phyloP scores from a whole-genome alignment of 2,888 invertebrate genomes.

The Toxonevra muliebris region DNA sequence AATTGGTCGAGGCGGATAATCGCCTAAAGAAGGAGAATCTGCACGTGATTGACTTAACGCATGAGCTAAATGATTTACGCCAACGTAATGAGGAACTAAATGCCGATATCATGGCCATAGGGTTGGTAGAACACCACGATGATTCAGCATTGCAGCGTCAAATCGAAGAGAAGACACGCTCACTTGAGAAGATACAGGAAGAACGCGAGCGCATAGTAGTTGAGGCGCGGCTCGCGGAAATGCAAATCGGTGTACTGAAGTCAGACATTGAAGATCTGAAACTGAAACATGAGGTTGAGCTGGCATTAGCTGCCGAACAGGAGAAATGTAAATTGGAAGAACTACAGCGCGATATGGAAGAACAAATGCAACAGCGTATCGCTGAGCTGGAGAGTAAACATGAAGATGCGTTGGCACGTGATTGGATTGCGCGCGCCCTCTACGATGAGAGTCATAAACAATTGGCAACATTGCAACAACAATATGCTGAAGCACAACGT shows the following conservation, averaged over 20 bases:
- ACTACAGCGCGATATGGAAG: slow-evolving; percentile 45
- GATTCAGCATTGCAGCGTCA: slow-evolving; percentile 46
- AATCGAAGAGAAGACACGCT: slow-evolving; percentile 50
- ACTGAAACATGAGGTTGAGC: slow-evolving; percentile 49
- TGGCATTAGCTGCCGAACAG: slow-evolving; percentile 49
- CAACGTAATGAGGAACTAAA: slow-evolving; percentile 54
- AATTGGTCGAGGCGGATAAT: slow-evolving; percentile 61
- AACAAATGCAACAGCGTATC: slow-evolving; percentile 46
- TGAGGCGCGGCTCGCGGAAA: slow-evolving; percentile 54
- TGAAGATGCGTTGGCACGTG: slow-evolving; percentile 67
- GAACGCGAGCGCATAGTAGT: slow-evolving; percentile 59
- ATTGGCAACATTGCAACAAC: slow-evolving; percentile 65
- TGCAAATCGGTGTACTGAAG: slow-evolving; percentile 54
- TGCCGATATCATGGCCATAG: slow-evolving; percentile 51
- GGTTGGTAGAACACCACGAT: slow-evolving; percentile 40
- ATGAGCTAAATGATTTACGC: slow-evolving; percentile 53
- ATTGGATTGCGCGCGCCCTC: slow-evolving; percentile 69
- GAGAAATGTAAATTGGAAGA: slow-evolving; percentile 50
- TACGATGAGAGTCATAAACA: slow-evolving; percentile 67
- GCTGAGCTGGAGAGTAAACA: slow-evolving; percentile 54
- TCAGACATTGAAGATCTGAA: slow-evolving; percentile 55
- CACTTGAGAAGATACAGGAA: slow-evolving; percentile 60
- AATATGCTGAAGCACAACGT: slow-evolving; percentile 64
- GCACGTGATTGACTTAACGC: slow-evolving; percentile 51
- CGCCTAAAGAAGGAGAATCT: slow-evolving; percentile 59